Evolutionary conservation across 2,113 vertebrate genomes (phyloP), one percentile per base, ranked within the genome.

Genomic region (Thamnophis sirtalis): DNA sequence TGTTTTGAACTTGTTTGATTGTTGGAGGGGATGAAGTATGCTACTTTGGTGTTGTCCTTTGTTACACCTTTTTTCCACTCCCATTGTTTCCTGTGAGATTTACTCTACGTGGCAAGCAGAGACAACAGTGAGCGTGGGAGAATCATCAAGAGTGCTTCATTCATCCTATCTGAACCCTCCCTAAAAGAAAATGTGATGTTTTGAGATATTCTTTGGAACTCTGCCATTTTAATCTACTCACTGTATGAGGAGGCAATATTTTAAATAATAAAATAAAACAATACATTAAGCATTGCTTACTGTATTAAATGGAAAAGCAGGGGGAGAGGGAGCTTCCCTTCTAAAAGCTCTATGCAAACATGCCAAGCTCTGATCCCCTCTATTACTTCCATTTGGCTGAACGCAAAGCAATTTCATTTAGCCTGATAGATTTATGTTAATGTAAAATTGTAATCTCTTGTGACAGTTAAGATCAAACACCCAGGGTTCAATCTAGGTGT

Each of bases 241-340:
- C 92, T 96, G 92, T 94, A 95, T 88, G 93, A 60, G 88, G 94
- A 89, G 68, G 91, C 73, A 33, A 68, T 89, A 90, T 91, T 96
- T 91, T 93, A 94, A 96, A 89, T 68, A 94, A 50, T 13, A 22
- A 94, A 95, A 95, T 73, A 28, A 50, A 94, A 4, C 80, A 89
- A 2, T 9, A 0, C 33, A 54, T 89, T 54, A 91, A 93, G 2
- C 84, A 92, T 94, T 11, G 85, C 54, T 93, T 92, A 80, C 73
- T 80, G 33, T 43, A 94, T 85, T 92, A 94, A 93, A 93, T 86
- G 21, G 0, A 84, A 94, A 95, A 56, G 88, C 93, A 56, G 73
- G 54, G 54, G 50, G 9, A 48, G 51, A 50, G 86, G 48, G 94
- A 92, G 48, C 90, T 80, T 80, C 73, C 85, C 51, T 88, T 53